Evolutionary conservation across 2,113 vertebrate genomes (phyloP).

Genomic region (Heterochromis multidens): DNA sequence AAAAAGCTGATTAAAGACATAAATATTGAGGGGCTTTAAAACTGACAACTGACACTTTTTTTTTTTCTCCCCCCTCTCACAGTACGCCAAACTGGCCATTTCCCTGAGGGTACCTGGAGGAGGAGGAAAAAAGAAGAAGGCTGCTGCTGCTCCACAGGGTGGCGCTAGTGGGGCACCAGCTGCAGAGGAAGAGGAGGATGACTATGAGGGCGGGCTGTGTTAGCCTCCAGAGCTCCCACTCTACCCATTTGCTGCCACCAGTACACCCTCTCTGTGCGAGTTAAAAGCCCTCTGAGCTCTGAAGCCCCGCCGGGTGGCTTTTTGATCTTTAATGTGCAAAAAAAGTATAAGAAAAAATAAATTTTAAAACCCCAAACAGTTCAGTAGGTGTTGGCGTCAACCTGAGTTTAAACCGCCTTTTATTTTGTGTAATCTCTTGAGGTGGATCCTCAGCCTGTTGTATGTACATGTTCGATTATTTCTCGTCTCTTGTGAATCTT

Average conservation of each 20-base stretch:
- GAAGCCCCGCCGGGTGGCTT: not conserved
- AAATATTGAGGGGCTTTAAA: not conserved
- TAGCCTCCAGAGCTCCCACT: slow-evolving; percentile 60
- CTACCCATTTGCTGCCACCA: not conserved
- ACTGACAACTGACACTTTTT: not conserved
- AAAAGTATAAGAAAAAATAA: not conserved
- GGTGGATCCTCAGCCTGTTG: slow-evolving; percentile 33
- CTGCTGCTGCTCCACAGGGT: slow-evolving; percentile 76
- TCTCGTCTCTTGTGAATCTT: slow-evolving; percentile 32
- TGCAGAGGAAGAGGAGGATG: slow-evolving; percentile 86
- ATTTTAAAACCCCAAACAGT: not conserved
- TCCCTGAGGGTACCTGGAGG: slow-evolving; percentile 91
- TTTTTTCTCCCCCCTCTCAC: not conserved
- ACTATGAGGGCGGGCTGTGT: slow-evolving; percentile 95
- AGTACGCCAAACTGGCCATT: slow-evolving; percentile 97
- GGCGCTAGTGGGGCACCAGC: slow-evolving; percentile 70
- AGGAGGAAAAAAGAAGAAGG: slow-evolving; percentile 92
- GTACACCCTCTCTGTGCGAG: not conserved
- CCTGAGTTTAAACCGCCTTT: slow-evolving; percentile 15
- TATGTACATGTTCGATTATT: slow-evolving; percentile 38
- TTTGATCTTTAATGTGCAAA: slow-evolving; percentile 14
- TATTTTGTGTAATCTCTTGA: slow-evolving; percentile 30
- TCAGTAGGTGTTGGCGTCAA: not conserved
- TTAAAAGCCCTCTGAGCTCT: not conserved
- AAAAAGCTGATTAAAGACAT: not conserved